Evolutionary conservation across 1,140 invertebrate species (phyloP), one percentile per base, ranked within the genome.

Genomic region (Acromyrmex echinatior): DNA sequence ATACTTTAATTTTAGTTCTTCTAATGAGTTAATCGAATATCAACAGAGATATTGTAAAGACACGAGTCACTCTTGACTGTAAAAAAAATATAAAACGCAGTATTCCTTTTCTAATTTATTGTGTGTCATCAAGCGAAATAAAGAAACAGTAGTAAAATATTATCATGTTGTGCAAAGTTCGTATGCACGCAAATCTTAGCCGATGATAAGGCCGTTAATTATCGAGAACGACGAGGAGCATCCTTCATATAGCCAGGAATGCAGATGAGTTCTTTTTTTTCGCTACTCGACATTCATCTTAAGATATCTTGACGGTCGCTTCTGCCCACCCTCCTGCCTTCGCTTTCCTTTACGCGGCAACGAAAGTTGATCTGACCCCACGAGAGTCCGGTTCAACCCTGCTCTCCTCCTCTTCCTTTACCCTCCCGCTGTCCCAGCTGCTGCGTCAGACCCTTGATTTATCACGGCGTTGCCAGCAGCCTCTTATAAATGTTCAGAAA

Each of bases 401-500:
- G 63, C 77, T 31, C 21, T 66, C 18, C 35, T 49, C 63, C 60
- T 76, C 56, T n/a, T 12, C 39, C 18, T 14, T 12, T 14, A 3
- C 21, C 12, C 77, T 49, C 60, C 56, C 28, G 49, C 28, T 51
- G n/a, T 12, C 77, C 49, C 21, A 39, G 39, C 85, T 53, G 80
- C 53, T 21, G 49, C 81, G 86, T 35, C 49, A 35, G 80, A 18
- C 28, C n/a, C 53, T 92, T 94, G 92, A 95, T 94, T 94, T 94
- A 94, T 94, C 92, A 82, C 77, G 85, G 84, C 78, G 84, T 88
- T 91, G 90, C 87, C 88, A 78, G 90, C 84, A 91, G 68, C 73
- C 71, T 91, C 90, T 93, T 93, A 92, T 92, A 93, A 92, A 92
- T 92, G 93, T 92, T 90, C 80, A 86, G 88, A 87, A 93, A 92